Percentiles rank a stretch among this genome's conserved stretches.
These are phyloP conservation scores for Aramus guarauna DNA, from an alignment of 2,113 vertebrate genomes.

Conservation along the genomic window DNA sequence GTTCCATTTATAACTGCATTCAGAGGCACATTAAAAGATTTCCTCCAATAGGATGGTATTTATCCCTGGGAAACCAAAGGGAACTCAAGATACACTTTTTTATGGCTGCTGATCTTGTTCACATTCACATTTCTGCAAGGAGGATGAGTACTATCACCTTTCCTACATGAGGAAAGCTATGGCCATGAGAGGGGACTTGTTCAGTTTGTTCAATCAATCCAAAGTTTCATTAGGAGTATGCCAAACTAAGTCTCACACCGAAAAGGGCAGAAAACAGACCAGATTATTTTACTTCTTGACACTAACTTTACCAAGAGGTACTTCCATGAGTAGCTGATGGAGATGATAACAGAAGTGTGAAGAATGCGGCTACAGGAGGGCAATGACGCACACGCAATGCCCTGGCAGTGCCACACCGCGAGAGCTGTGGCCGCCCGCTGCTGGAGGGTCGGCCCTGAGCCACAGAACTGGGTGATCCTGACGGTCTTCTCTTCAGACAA, in stretches of 20 bases:
- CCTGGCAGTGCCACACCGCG: background rate
- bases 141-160: background rate
- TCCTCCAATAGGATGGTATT: background rate
- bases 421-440: background rate
- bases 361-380: background rate
- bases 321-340: background rate
- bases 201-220: background rate
- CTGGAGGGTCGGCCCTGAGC: background rate
- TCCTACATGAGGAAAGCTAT: background rate
- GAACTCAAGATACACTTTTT: background rate
- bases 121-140: background rate
- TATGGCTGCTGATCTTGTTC: background rate
- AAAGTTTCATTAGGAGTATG: background rate
- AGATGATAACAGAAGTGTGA: background rate
- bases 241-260: background rate
- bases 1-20: background rate
- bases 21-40: background rate
- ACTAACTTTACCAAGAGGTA: background rate
- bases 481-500: background rate
- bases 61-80: background rate
- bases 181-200: background rate
- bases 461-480: background rate
- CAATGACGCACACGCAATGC: fast-evolving
- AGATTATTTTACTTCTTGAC: background rate
- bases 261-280: background rate